Base-by-base conservation (phyloP, 2,888 invertebrate genomes). In the Coenonympha glycerion region DNA sequence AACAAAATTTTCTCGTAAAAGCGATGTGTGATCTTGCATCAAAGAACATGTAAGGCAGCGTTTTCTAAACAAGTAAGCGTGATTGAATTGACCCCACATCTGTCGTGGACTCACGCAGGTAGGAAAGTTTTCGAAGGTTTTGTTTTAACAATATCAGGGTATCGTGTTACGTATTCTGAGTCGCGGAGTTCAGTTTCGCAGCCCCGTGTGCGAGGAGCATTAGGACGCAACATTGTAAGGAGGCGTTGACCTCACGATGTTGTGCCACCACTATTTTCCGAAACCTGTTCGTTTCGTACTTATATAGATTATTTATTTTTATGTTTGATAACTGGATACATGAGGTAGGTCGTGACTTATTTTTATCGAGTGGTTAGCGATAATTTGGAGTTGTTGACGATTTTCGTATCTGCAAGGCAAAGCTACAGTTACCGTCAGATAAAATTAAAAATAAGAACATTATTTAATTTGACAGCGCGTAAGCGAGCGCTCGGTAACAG, bases 161-260 rank as follows among this genome's bases (percentile, higher is more conserved):
- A 55, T 58, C 58, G 51, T 31, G 49, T 58, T 58, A 56, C 58
- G 8, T 46, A 42, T 47, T 49, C 50, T 49, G 41, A 28, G 47
- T 49, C 40, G 40, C 33, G 40, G 48, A 39, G 41, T 30, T 45
- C 41, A 42, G 37, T 44, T 53, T 24, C 24, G 45, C 49, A 8
- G 47, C 19, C 42, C 44, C 22, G 56, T 54, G 53, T 56, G 52
- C 52, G 52, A 18, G 21, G 36, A 36, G 34, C 61, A 55, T 61
- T 58, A 59, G 34, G 31, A 19, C 46, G 56, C 56, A 61, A 64
- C 64, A 61, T 62, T 62, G 66, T 66, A 58, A 52, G 48, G 49
- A 61, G 52, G 44, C 63, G 47, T 61, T 62, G 60, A 59, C 55
- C 64, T 49, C 57, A 39, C 49, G 54, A 53, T 53, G 53, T 36